Evolutionary conservation across 2,888 invertebrate genomes (phyloP).

Genomic region (Brachypalpus laphriformis): DNA sequence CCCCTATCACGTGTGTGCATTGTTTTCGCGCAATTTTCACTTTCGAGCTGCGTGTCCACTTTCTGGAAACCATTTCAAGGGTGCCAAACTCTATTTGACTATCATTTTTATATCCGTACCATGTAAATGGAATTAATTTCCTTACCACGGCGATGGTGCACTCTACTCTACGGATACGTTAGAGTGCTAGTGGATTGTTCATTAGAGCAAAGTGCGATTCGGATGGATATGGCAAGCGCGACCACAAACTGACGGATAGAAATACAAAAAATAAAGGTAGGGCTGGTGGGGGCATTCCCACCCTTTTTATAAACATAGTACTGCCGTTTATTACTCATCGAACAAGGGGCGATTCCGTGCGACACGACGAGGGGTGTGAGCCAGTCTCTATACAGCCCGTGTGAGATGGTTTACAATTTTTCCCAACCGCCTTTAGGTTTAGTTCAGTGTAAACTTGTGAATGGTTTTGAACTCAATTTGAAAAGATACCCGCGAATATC

Average conservation of each 20-base stretch:
- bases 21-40: conserved; percentile 60
- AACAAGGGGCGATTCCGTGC: conserved; percentile 62
- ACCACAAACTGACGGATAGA: conserved; percentile 47
- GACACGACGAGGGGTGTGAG: conserved; percentile 60
- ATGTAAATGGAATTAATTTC: conserved; percentile 63
- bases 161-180: conserved; percentile 3
- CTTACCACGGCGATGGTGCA: conserved; percentile 5
- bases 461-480: conserved; percentile 80
- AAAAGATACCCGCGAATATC: conserved; percentile 9
- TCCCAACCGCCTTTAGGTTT: conserved; percentile 78
- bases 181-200: conserved; percentile 40
- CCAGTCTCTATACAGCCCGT: not conserved
- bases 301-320: conserved; percentile 36
- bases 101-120: conserved; percentile 42
- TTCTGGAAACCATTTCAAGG: conserved; percentile 69
- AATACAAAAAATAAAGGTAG: conserved; percentile 50
- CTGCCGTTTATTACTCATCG: conserved; percentile 59
- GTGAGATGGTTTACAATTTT: conserved; percentile 77
- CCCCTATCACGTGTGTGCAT: conserved; percentile 30
- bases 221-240: conserved; percentile 37
- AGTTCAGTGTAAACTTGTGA: conserved; percentile 79
- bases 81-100: conserved; percentile 50
- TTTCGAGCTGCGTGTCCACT: conserved; percentile 5
- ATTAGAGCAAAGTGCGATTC: conserved; percentile 45
- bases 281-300: conserved; percentile 68